Conservation (phyloP, 2,797 vertebrate species). For the Muscicapa striata region DNA sequence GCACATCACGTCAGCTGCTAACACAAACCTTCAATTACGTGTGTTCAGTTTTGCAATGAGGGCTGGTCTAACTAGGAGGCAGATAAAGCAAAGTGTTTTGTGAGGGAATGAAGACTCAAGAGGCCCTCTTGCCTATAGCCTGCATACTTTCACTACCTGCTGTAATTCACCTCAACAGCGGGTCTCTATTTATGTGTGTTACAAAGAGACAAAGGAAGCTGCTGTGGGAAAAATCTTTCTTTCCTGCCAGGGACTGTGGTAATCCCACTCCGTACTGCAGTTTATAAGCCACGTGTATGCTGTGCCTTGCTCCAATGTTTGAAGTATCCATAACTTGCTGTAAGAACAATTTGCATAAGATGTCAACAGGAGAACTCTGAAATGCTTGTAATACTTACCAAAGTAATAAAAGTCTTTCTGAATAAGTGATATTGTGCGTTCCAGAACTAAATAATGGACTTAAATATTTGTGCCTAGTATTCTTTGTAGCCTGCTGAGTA, state of each 20-base stretch:
- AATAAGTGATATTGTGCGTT: neutral
- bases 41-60: neutral
- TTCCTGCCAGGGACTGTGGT: neutral
- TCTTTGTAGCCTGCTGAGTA: neutral
- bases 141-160: slow-evolving; percentile 45
- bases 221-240: slow-evolving; percentile 30
- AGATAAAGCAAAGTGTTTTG: slow-evolving; percentile 21
- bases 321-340: neutral
- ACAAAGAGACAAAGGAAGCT: slow-evolving; percentile 37
- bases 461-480: neutral
- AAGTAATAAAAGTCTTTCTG: neutral
- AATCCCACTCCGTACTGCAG: neutral
- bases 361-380: neutral
- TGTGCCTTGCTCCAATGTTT: neutral
- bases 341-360: neutral
- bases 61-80: neutral
- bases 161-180: slow-evolving; percentile 34
- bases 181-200: slow-evolving; percentile 4
- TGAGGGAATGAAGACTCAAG: slow-evolving; percentile 21
- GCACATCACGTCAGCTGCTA: neutral
- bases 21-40: neutral
- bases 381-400: neutral
- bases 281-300: neutral
- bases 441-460: neutral
- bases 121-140: slow-evolving; percentile 12